Conservation (phyloP, 2,113 vertebrate genomes). For the Helogale parvula region DNA sequence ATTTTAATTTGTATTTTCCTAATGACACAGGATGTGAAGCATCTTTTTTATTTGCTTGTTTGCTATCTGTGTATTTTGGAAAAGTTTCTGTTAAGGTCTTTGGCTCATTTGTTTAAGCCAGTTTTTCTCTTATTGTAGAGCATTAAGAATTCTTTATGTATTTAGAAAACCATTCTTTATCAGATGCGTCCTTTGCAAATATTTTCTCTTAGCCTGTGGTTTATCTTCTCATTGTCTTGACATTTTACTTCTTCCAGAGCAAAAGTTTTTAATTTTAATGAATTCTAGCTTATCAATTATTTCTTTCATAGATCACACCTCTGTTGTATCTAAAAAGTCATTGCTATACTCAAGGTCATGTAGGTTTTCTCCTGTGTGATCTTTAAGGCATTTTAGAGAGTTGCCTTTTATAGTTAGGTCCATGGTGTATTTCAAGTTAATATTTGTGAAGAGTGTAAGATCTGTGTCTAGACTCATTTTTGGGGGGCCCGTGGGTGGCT, state of each 20-base stretch:
- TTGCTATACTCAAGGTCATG: background rate
- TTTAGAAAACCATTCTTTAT: background rate
- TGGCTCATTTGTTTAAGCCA: background rate
- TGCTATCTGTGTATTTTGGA: background rate
- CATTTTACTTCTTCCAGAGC: background rate
- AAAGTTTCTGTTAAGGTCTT: background rate
- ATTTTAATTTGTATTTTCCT: background rate
- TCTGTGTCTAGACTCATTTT: background rate
- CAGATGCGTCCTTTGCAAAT: background rate
- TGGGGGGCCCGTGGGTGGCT: too few relatives aligned
- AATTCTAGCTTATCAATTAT: background rate
- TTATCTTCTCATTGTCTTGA: background rate
- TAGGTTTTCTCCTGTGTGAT: background rate
- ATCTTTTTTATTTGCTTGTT: background rate
- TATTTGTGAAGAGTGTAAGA: background rate
- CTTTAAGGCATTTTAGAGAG: background rate
- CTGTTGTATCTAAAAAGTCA: background rate
- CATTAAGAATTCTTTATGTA: background rate
- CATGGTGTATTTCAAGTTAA: background rate
- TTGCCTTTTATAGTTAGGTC: background rate
- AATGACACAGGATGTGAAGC: background rate
- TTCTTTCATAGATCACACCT: background rate
- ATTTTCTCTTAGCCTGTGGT: background rate
- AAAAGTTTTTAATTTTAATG: background rate
- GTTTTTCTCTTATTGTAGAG: background rate